These are phyloP conservation scores for Fulica atra DNA, from an alignment of 2,113 vertebrate species.

Conservation along the genomic window DNA sequence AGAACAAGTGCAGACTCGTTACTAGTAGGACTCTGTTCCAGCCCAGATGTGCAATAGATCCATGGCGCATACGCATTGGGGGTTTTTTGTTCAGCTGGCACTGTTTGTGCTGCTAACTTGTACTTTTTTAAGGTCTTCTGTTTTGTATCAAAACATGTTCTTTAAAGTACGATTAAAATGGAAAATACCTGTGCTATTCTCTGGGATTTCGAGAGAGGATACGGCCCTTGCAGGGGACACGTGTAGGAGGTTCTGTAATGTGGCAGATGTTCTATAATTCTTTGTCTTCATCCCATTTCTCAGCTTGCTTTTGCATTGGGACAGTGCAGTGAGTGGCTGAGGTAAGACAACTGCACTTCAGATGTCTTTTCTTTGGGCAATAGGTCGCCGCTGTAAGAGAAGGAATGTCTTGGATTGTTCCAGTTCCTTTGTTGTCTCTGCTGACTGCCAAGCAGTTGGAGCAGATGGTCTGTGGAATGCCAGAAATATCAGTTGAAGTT, in stretches of 20 bases:
- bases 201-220: background rate
- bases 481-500: conserved; percentile 86
- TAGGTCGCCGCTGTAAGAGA: conserved; percentile 88
- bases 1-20: background rate
- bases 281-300: background rate
- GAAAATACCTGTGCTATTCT: background rate
- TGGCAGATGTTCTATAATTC: background rate
- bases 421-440: conserved; percentile 83
- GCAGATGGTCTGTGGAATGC: conserved; percentile 88
- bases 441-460: conserved; percentile 86
- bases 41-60: background rate
- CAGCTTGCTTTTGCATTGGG: background rate
- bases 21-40: background rate
- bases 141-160: background rate
- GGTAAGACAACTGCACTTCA: background rate
- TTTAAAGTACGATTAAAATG: background rate
- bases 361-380: background rate
- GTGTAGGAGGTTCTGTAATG: background rate
- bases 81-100: background rate
- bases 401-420: conserved; percentile 88
- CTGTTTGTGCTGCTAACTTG: background rate
- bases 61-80: too few species aligned
- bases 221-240: background rate
- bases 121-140: background rate
- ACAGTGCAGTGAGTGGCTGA: background rate